phyloP scores from a whole-genome alignment of 2,797 vertebrate genomes.

The Mus caroli region DNA sequence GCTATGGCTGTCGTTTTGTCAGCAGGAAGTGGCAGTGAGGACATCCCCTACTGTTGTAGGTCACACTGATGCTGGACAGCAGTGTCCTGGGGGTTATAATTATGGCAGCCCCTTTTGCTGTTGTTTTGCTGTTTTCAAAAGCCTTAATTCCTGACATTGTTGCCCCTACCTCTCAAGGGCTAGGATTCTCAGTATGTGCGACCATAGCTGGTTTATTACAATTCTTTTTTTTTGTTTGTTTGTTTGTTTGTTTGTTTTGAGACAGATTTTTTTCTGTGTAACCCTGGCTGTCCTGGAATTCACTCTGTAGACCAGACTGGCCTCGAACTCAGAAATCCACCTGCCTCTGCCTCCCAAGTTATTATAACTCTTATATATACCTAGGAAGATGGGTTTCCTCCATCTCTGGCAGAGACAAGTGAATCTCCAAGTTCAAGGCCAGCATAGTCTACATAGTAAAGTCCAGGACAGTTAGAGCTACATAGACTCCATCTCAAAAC shows the following conservation, averaged over 20 bases:
- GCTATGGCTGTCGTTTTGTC: neutral
- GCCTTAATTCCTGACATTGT: neutral
- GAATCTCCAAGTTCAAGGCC: neutral
- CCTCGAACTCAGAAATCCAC: too few relatives aligned
- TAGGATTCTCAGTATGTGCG: neutral
- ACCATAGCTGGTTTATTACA: neutral
- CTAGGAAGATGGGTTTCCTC: neutral
- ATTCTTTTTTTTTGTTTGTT: too few relatives aligned
- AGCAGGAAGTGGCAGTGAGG: neutral
- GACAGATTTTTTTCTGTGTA: too few relatives aligned
- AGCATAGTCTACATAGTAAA: neutral
- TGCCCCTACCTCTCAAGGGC: neutral
- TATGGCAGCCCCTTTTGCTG: neutral
- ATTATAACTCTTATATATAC: neutral
- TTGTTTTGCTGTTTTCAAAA: neutral
- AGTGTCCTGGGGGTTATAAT: neutral
- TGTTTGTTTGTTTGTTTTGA: too few relatives aligned
- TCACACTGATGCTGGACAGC: neutral
- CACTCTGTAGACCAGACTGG: too few relatives aligned
- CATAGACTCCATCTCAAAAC: neutral
- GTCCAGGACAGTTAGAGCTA: neutral
- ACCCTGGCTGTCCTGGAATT: too few relatives aligned
- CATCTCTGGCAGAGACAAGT: neutral
- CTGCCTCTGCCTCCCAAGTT: too few relatives aligned
- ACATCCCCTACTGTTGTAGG: neutral